Evolutionary conservation across 1,140 invertebrate species (phyloP).

Genomic region (Drosophila truncata): DNA sequence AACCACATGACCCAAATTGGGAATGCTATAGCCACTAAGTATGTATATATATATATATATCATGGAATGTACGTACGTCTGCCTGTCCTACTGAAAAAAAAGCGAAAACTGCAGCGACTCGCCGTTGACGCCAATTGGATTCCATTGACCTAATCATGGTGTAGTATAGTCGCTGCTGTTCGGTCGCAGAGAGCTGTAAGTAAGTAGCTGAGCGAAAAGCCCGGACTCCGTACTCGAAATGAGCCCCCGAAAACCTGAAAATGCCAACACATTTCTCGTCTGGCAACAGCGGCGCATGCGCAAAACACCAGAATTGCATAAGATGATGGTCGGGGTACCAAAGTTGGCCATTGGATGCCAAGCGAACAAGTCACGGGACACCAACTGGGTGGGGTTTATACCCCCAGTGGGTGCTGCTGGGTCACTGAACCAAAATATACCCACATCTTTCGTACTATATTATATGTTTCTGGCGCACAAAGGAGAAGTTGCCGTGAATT

Average conservation of each 20-base stretch:
- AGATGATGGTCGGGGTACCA: constrained; percentile 27
- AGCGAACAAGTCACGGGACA: constrained; percentile 36
- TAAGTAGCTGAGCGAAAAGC: constrained; percentile 36
- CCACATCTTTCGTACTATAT: too few relatives aligned
- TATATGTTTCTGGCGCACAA: background rate
- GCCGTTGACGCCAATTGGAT: constrained; percentile 69
- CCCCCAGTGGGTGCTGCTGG: constrained; percentile 6
- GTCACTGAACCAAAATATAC: constrained; percentile 29
- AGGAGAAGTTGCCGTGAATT: background rate
- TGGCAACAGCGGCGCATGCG: constrained; percentile 35
- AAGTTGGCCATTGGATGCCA: constrained; percentile 24
- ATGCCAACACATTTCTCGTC: constrained; percentile 52
- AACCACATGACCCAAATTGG: constrained; percentile 80
- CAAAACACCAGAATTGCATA: constrained; percentile 56
- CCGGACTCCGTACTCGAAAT: constrained; percentile 24
- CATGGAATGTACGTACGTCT: constrained; percentile 20
- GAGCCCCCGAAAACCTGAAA: constrained; percentile 57
- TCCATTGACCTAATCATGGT: constrained; percentile 77
- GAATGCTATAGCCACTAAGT: constrained; percentile 30
- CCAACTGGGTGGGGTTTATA: constrained; percentile 31
- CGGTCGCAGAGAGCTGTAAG: constrained; percentile 28
- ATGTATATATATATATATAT: background rate
- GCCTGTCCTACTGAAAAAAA: constrained; percentile 22
- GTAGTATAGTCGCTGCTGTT: constrained; percentile 17
- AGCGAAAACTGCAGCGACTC: constrained; percentile 58